phyloP scores from a whole-genome alignment of 2,888 invertebrate genomes.

The Xylota segnis region DNA sequence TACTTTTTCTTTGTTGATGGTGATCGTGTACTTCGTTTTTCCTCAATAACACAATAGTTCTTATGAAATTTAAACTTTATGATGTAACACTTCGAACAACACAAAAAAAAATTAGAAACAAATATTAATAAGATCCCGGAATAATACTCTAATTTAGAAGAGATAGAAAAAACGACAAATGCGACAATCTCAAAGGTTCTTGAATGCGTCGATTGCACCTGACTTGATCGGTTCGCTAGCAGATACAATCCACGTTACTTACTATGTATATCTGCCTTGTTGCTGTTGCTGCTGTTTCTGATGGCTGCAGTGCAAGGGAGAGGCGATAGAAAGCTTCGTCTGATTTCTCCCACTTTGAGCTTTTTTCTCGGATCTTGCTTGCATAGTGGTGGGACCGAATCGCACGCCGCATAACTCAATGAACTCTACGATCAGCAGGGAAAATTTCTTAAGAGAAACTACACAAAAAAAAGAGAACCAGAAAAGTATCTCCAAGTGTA shows the following conservation, averaged over 20 bases:
- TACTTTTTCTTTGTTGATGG: constrained; percentile 45
- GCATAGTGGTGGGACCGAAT: constrained; percentile 20
- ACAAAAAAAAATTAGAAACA: neutral
- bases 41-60: neutral
- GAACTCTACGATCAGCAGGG: constrained; percentile 49
- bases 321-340: constrained; percentile 69
- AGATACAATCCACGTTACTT: constrained; percentile 66
- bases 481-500: constrained; percentile 12
- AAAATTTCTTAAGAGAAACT: constrained; percentile 72
- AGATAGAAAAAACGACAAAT: constrained; percentile 8
- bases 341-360: constrained; percentile 72
- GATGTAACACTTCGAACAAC: constrained; percentile 22
- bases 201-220: constrained; percentile 75
- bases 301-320: constrained; percentile 52
- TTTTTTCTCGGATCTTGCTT: constrained; percentile 47
- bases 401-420: constrained; percentile 43
- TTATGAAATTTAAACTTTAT: neutral
- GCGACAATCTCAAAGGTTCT: constrained; percentile 58
- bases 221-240: constrained; percentile 65
- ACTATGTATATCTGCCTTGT: constrained; percentile 30
- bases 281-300: constrained; percentile 27
- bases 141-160: neutral
- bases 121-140: neutral
- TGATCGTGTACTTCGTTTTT: constrained; percentile 46
- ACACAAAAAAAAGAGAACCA: constrained; percentile 33